These are phyloP conservation scores for Podiceps cristatus DNA, from an alignment of 2,113 vertebrate genomes.

Conservation along the genomic window DNA sequence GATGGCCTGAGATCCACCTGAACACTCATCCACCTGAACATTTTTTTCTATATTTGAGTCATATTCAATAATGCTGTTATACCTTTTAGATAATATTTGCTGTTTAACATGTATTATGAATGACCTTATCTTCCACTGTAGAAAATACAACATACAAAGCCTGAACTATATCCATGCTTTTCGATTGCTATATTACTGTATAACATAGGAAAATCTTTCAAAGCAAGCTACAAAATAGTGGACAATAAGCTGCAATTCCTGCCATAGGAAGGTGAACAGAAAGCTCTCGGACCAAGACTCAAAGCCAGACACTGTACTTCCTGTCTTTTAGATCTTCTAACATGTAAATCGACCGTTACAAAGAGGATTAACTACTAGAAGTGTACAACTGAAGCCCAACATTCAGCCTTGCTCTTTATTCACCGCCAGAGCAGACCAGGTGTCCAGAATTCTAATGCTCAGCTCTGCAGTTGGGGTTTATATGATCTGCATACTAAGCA, in stretches of 20 bases:
- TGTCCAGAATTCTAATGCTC: constrained; percentile 85
- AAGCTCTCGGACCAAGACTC: constrained; percentile 69
- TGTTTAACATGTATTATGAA: not conserved
- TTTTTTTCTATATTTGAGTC: not conserved
- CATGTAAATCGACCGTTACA: constrained; percentile 82
- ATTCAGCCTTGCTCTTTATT: constrained; percentile 73
- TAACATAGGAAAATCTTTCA: constrained; percentile 2
- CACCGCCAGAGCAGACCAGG: constrained; percentile 51
- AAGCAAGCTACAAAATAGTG: constrained; percentile 45
- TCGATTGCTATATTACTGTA: not conserved
- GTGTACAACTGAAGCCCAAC: constrained; percentile 70
- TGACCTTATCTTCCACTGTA: not conserved
- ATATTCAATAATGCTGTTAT: not conserved
- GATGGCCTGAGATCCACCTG: not conserved
- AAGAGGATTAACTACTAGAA: constrained; percentile 83
- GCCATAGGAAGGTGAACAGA: constrained; percentile 72
- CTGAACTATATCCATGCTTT: constrained; percentile 22
- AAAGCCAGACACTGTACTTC: constrained; percentile 81
- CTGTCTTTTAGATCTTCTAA: constrained; percentile 83
- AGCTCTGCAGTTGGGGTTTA: constrained; percentile 58
- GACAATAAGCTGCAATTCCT: constrained; percentile 63
- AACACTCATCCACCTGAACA: not conserved
- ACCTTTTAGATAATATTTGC: not conserved
- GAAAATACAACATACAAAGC: not conserved
- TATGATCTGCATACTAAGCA: constrained; percentile 81